These are phyloP conservation scores for Elmis aenea DNA, from an alignment of 2,888 invertebrate genomes.

Conservation along the genomic window DNA sequence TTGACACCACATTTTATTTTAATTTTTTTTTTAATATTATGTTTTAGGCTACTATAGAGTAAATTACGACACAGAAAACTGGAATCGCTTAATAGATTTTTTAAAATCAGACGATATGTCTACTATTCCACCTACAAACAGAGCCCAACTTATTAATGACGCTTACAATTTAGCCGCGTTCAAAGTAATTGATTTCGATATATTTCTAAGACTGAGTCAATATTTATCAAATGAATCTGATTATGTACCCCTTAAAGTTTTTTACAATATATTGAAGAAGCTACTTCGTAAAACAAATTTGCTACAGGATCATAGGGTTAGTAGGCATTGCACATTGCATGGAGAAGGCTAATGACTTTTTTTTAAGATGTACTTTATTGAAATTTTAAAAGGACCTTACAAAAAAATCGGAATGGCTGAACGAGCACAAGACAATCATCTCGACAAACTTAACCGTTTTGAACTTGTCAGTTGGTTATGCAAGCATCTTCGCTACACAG, in stretches of 20 bases:
- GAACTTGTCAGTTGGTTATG: slow-evolving; percentile 30
- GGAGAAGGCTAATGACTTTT: too few species aligned
- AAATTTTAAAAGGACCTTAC: too few species aligned
- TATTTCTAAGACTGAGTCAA: slow-evolving; percentile 53
- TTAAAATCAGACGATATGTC: slow-evolving; percentile 37
- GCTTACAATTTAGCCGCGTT: slow-evolving; percentile 50
- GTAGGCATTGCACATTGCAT: too few species aligned
- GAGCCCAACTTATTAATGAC: slow-evolving; percentile 54
- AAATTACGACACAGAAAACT: slow-evolving; percentile 42
- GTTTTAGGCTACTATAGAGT: slow-evolving; percentile 41
- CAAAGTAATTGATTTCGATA: slow-evolving; percentile 51
- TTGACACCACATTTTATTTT: too few species aligned
- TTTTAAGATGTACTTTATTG: too few species aligned
- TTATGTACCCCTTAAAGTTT: slow-evolving; percentile 55
- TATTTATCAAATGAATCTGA: slow-evolving; percentile 57
- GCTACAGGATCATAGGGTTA: too few species aligned
- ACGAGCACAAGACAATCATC: background rate
- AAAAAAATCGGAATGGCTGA: background rate
- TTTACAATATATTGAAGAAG: too few species aligned
- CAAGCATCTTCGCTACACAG: too few species aligned
- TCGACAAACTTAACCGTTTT: slow-evolving; percentile 39
- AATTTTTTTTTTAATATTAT: too few species aligned
- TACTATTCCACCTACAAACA: slow-evolving; percentile 52
- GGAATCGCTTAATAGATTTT: slow-evolving; percentile 47
- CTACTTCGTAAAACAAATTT: too few species aligned